Evolutionary conservation across 1,140 invertebrate species (phyloP).

Genomic region (Laodelphax striatellus): DNA sequence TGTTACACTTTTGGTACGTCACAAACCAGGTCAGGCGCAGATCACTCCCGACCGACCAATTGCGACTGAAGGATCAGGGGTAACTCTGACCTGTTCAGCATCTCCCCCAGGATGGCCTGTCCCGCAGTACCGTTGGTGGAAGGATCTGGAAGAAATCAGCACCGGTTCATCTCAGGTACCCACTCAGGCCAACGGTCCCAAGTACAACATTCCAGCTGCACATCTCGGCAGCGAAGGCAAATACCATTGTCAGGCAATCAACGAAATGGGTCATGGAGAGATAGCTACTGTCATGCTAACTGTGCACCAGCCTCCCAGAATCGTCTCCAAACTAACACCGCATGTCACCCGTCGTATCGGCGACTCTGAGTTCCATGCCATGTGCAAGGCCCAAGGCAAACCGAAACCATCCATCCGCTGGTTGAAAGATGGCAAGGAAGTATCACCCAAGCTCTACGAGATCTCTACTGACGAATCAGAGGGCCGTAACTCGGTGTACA

Average conservation of each 20-base stretch:
- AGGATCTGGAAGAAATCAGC: conserved; percentile 51
- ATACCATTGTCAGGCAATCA: conserved; percentile 80
- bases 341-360: conserved; percentile 66
- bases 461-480: conserved; percentile 64
- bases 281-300: conserved; percentile 68
- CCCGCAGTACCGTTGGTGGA: conserved; percentile 80
- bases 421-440: conserved; percentile 74
- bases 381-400: conserved; percentile 76
- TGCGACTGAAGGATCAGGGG: conserved; percentile 64
- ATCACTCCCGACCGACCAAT: conserved; percentile 75
- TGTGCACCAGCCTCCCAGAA: conserved; percentile 76
- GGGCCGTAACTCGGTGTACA: conserved; percentile 53
- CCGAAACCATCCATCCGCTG: conserved; percentile 71
- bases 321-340: conserved; percentile 70
- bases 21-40: conserved; percentile 71
- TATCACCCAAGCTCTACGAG: conserved; percentile 63
- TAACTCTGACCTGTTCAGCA: conserved; percentile 75
- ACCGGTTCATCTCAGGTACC: conserved; percentile 37
- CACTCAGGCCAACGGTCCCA: conserved; percentile 58
- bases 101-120: conserved; percentile 80
- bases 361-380: conserved; percentile 65
- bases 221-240: conserved; percentile 73
- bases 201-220: conserved; percentile 73
- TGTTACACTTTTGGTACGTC: conserved; percentile 69
- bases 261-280: conserved; percentile 75